These are phyloP conservation scores for Dryobota labecula DNA, from an alignment of 2,888 invertebrate species.

Conservation along the genomic window DNA sequence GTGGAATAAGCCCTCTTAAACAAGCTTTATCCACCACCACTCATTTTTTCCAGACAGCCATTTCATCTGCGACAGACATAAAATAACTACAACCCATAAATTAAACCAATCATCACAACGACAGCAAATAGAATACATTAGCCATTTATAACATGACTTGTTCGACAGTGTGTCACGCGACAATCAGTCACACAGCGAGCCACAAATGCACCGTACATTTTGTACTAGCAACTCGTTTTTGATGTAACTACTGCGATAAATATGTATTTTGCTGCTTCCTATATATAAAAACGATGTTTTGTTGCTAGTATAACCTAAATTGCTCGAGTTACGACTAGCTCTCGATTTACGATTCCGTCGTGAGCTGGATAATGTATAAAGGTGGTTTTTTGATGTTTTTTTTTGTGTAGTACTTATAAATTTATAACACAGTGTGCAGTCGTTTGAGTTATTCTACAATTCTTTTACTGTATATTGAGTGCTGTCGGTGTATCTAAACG, in stretches of 20 bases:
- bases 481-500: background rate
- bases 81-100: constrained; percentile 34
- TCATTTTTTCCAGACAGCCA: background rate
- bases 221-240: constrained; percentile 43
- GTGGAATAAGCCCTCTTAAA: no score
- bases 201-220: constrained; percentile 56
- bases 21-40: background rate
- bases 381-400: constrained; percentile 12
- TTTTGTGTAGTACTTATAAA: no score
- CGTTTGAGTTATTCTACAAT: constrained; percentile 35
- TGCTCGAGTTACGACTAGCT: constrained; percentile 46
- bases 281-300: constrained; percentile 51
- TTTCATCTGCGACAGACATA: background rate
- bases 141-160: constrained; percentile 19
- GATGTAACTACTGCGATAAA: constrained; percentile 63
- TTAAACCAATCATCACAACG: constrained; percentile 36
- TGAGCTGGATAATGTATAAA: constrained; percentile 44
- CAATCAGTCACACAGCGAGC: constrained; percentile 60
- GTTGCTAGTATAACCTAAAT: constrained; percentile 48
- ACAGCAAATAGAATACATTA: constrained; percentile 29
- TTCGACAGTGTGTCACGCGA: constrained; percentile 56
- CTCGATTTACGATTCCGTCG: constrained; percentile 43
- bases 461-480: constrained; percentile 20
- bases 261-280: constrained; percentile 59
- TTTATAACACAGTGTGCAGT: constrained; percentile 3